A percentile compares a stretch with the other conserved stretches of the same genome.
Evolutionary conservation across 2,888 invertebrate species (phyloP).

Genomic region (Melipona beecheii): DNA sequence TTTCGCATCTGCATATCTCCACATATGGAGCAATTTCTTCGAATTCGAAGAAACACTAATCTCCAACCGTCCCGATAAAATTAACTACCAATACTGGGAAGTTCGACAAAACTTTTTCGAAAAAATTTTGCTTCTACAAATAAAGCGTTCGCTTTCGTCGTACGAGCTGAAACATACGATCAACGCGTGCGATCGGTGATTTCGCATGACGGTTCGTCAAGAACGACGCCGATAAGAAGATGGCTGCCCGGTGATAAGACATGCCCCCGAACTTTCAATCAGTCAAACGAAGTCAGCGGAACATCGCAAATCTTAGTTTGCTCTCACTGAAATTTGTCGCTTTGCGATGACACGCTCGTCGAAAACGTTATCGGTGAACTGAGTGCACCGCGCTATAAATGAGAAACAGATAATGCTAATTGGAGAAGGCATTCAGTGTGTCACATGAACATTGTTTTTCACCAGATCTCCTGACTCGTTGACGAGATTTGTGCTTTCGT

Average conservation of each 20-base stretch:
- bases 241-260: slow-evolving; percentile 69
- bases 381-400: background rate
- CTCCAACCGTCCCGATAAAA: background rate
- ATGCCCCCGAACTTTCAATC: slow-evolving; percentile 54
- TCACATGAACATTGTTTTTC: background rate
- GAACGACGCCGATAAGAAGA: slow-evolving; percentile 73
- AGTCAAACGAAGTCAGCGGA: slow-evolving; percentile 51
- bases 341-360: background rate
- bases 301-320: background rate
- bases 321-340: background rate
- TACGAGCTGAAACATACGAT: background rate
- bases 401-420: slow-evolving; percentile 9
- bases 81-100: too few species aligned
- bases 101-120: background rate
- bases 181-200: slow-evolving; percentile 66
- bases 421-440: background rate
- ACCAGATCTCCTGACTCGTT: background rate
- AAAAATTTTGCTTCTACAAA: background rate
- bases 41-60: background rate
- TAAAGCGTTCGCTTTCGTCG: slow-evolving; percentile 29
- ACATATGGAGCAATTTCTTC: background rate
- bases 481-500: background rate
- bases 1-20: background rate
- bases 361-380: slow-evolving; percentile 5
- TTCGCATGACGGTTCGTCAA: slow-evolving; percentile 66